Evolutionary conservation across 2,888 invertebrate genomes (phyloP).

Genomic region (Lasioglossum morio): DNA sequence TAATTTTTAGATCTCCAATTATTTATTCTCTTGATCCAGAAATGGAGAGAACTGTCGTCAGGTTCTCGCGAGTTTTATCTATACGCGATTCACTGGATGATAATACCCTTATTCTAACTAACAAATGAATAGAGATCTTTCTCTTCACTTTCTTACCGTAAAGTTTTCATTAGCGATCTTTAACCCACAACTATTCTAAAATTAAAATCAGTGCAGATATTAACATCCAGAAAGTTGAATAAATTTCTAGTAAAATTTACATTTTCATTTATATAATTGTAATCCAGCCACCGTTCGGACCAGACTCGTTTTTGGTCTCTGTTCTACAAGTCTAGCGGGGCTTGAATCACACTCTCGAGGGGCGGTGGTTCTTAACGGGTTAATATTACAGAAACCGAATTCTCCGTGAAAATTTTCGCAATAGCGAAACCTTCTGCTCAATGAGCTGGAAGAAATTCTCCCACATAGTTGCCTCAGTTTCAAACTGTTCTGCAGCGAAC

Average conservation of each 20-base stretch:
- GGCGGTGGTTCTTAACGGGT: background rate
- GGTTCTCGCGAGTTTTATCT: background rate
- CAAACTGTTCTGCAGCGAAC: background rate
- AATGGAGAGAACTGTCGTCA: background rate
- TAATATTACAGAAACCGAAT: background rate
- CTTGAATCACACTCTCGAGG: background rate
- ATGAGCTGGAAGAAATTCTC: background rate
- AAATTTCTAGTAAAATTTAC: background rate
- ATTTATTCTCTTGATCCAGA: background rate
- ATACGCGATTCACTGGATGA: background rate
- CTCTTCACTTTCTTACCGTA: background rate
- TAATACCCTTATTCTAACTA: background rate
- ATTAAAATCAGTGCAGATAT: background rate
- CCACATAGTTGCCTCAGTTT: background rate
- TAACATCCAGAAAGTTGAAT: background rate
- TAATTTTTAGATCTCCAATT: background rate
- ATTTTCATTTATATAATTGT: constrained; percentile 4
- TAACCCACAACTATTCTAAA: background rate
- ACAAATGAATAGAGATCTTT: background rate
- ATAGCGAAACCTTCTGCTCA: constrained; percentile 1
- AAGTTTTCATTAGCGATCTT: background rate
- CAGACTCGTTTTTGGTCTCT: background rate
- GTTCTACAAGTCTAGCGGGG: background rate
- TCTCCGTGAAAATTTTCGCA: background rate
- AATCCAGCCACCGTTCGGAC: background rate